Base-by-base conservation (phyloP, 2,888 invertebrate genomes). In the Blera fallax region DNA sequence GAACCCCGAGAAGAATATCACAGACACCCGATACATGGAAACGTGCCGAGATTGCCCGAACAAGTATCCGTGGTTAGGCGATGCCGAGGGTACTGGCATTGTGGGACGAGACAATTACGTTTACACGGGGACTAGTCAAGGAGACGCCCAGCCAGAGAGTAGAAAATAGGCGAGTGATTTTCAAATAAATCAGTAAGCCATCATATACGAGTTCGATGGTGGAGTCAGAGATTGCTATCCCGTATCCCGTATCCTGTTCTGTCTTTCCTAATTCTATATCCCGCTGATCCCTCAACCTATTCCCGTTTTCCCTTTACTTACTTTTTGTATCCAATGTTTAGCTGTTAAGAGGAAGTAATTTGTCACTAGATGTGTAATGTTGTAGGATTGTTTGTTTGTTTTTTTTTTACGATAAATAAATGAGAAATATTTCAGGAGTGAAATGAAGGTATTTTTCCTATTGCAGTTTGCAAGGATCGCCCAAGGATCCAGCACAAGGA, bases 31-130 rank as follows among this genome's bases (percentile, higher is more conserved):
- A 90, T 97, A 98, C 90, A 94, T 98, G 95, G 96, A 97, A 90
- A 97, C 97, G 16, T 98, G 97, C 91, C 94, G 93, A 79, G 96
- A 97, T 83, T 98, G 97, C 90, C 97, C 97, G 14, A 95, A 95
- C 87, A 94, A 94, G 91, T 95, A 96, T 92, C 98, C 98, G 2
- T 98, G 98, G 98, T 91, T 97, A 87, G 97, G 97, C 27, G 97
- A 97, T 92, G 95, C 97, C 1, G 96, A 95, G 88, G 97, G 97
- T 70, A 95, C 96, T 24, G 97, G 97, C 10, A 94, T 96, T 87
- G 94, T 95, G 32, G 95, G 95, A 54, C 95, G 94, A 88, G 97
- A 97, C 90, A 96, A 95, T 91, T 97, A 97, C 90, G 90, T 91
- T 56, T 91, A 90, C 84, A 88, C 89, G 52, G 90, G 87, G 54